Evolutionary conservation across 1,140 invertebrate genomes (phyloP).

Genomic region (Eriosoma lanigerum): DNA sequence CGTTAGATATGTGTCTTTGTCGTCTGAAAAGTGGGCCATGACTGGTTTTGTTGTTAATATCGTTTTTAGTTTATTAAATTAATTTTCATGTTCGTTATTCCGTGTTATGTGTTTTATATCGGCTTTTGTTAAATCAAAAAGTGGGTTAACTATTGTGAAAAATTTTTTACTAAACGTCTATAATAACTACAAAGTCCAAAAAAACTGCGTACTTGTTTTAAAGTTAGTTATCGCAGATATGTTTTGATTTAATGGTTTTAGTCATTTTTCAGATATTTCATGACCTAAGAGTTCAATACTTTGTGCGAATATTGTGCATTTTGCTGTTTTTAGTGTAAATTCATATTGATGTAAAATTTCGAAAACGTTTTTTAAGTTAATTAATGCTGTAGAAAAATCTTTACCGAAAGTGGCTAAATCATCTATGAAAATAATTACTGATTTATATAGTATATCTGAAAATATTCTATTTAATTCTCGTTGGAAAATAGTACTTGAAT

Average conservation of each 20-base stretch:
- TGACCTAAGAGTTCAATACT: slow-evolving; percentile 9
- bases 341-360: neutral
- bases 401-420: neutral
- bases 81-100: neutral
- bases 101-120: neutral
- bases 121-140: too few species aligned
- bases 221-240: neutral
- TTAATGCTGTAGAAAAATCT: neutral
- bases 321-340: slow-evolving; percentile 18
- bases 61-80: slow-evolving; percentile 6
- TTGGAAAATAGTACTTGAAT: slow-evolving; percentile 16
- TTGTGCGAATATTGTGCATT: neutral
- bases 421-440: slow-evolving; percentile 18
- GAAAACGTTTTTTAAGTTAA: neutral
- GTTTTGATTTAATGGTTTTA: neutral
- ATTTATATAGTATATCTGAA: neutral
- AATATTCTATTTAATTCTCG: slow-evolving; percentile 9
- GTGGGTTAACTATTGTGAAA: too few species aligned
- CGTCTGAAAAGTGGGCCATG: neutral
- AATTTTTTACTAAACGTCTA: too few species aligned
- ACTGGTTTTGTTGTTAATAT: neutral
- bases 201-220: neutral
- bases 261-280: neutral
- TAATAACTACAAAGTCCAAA: too few species aligned
- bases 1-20: neutral